Evolutionary conservation across 2,113 vertebrate genomes (phyloP).

Genomic region (Sula dactylatra): DNA sequence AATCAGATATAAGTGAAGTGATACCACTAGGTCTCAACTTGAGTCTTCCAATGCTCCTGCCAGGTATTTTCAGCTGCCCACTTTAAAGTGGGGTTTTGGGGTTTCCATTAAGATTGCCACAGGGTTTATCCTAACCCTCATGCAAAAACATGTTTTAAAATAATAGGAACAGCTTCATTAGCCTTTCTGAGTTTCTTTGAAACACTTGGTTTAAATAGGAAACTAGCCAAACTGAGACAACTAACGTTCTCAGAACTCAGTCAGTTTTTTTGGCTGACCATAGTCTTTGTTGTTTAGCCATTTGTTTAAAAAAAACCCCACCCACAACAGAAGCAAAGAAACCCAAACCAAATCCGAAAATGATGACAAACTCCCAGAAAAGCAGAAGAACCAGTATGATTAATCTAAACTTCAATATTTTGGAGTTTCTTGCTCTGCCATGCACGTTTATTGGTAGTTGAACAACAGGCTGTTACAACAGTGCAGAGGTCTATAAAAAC

Average conservation of each 20-base stretch:
- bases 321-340: background rate
- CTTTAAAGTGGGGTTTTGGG: background rate
- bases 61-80: background rate
- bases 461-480: background rate
- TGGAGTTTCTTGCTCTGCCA: background rate
- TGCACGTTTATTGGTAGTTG: background rate
- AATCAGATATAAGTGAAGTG: background rate
- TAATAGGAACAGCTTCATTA: background rate
- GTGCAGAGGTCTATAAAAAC: background rate
- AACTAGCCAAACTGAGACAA: background rate
- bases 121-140: background rate
- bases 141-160: background rate
- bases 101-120: background rate
- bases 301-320: background rate
- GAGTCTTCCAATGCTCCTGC: background rate
- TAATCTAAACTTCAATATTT: background rate
- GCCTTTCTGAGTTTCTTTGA: background rate
- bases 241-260: background rate
- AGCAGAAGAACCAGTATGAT: background rate
- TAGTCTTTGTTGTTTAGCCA: background rate
- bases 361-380: background rate
- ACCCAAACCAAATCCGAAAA: background rate
- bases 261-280: background rate
- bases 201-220: background rate
- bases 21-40: background rate